Evolutionary conservation across 2,797 vertebrate genomes (phyloP).

Genomic region (Syngnathus acus): DNA sequence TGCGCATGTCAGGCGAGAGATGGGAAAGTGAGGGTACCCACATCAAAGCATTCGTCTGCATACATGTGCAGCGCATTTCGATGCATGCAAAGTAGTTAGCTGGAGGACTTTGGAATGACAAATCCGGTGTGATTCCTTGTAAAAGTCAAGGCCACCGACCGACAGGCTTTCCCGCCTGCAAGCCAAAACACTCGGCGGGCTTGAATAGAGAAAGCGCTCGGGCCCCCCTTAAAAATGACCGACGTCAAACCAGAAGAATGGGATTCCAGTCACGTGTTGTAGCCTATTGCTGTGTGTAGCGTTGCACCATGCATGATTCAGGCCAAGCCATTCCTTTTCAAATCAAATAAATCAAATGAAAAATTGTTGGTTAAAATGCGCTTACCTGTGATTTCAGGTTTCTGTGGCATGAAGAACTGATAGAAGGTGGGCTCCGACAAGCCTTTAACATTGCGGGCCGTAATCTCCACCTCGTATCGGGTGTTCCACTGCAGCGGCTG

Average conservation of each 20-base stretch:
- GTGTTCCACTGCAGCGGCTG: conserved; percentile 96
- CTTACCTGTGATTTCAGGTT: conserved; percentile 94
- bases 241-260: no score
- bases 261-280: no score
- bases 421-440: conserved; percentile 94
- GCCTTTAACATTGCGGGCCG: conserved; percentile 90
- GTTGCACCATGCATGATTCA: no score
- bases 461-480: conserved; percentile 94
- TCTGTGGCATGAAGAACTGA: conserved; percentile 97
- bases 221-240: no score
- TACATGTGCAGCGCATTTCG: conserved; percentile 1
- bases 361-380: neutral
- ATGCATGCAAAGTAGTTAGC: neutral
- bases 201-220: no score
- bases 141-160: neutral
- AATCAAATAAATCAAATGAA: no score
- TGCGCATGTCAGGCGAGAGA: neutral
- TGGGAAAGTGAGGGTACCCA: neutral
- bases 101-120: conserved; percentile 17
- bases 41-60: conserved; percentile 25
- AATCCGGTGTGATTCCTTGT: neutral
- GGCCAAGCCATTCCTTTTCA: no score
- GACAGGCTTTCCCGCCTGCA: no score
- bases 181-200: no score
- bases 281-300: no score